These are phyloP conservation scores for Champsocephalus gunnari DNA, from an alignment of 2,797 vertebrate species.

Conservation along the genomic window DNA sequence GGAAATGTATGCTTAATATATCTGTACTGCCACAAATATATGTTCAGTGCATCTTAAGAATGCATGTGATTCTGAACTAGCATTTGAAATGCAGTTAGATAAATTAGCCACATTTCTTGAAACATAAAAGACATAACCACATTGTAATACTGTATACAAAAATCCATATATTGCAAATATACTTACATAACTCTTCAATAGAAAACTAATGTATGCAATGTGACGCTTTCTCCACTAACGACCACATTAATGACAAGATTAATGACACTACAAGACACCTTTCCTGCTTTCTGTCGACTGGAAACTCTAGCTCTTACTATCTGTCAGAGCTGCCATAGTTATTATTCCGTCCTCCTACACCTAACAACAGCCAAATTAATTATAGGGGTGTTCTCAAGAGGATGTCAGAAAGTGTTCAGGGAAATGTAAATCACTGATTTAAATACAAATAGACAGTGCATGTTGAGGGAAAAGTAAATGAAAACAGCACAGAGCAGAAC, in stretches of 20 bases:
- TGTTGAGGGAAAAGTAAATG: conserved; percentile 27
- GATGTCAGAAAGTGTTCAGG: conserved; percentile 60
- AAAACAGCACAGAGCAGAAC: conserved; percentile 16
- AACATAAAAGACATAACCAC: background rate
- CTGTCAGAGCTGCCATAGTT: conserved; percentile 70
- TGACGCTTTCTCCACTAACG: background rate
- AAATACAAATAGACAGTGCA: conserved; percentile 58
- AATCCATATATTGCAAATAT: background rate
- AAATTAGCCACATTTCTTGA: background rate
- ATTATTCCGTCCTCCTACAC: conserved; percentile 78
- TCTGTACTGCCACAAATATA: background rate
- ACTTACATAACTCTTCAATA: background rate
- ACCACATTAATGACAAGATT: background rate
- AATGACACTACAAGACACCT: conserved; percentile 11
- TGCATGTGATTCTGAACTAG: background rate
- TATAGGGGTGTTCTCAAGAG: conserved; percentile 60
- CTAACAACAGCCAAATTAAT: conserved; percentile 74
- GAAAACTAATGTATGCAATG: background rate
- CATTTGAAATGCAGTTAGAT: conserved; percentile 1
- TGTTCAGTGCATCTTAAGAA: background rate
- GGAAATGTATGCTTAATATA: background rate
- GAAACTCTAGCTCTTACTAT: conserved; percentile 56
- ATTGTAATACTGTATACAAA: background rate
- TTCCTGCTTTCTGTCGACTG: conserved; percentile 20
- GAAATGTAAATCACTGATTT: conserved; percentile 72